Evolutionary conservation across 2,888 invertebrate genomes (phyloP), one percentile per base, ranked within the genome.

Genomic region (Glyphotaelius pellucidus): DNA sequence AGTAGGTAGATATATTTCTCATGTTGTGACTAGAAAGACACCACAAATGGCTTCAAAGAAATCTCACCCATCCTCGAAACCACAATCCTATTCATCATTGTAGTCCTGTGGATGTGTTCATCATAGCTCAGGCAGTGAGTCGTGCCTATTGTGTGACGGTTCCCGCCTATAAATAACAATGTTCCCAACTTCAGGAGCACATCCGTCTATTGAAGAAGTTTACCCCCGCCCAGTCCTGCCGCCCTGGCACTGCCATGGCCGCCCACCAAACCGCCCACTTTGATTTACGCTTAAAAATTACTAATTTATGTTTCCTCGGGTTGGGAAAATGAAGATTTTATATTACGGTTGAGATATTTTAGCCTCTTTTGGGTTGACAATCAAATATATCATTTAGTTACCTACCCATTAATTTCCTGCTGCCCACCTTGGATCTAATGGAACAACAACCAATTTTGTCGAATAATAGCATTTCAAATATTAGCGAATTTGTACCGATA

Each of bases 121-220:
- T 79, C 80, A 80, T 89, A 80, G 80, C 30, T 3, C 31, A 67
- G 30, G 38, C 35, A 88, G 67, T 80, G 89, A 83, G 81, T 31
- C 90, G 90, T 79, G 90, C 67, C 90, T 67, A 85, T 85, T 90
- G 90, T 86, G 90, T 31, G 67, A 79, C 52, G 80, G 90, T 52
- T 90, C 79, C 90, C 85, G 90, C 85, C 90, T 90, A 90, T 90
- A 90, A 90, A 90, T 90, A 90, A 85, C 85, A 83, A 38, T 83
- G 83, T 83, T n/a, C 83, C 90, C 38, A 81, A 90, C 81, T 83
- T 90, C 90, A n/a, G 89, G 80, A 89, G 52, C 90, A 83, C 90
- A 83, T 83, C 90, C 80, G 52, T 83, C 90, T 32, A 31, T 38
- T 12, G 80, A n/a, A 38, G 89, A 89, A 89, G 38, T 89, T 89